Evolutionary conservation across 2,888 invertebrate genomes (phyloP), one percentile per base, ranked within the genome.

Genomic region (Himalopsyche tibetana): DNA sequence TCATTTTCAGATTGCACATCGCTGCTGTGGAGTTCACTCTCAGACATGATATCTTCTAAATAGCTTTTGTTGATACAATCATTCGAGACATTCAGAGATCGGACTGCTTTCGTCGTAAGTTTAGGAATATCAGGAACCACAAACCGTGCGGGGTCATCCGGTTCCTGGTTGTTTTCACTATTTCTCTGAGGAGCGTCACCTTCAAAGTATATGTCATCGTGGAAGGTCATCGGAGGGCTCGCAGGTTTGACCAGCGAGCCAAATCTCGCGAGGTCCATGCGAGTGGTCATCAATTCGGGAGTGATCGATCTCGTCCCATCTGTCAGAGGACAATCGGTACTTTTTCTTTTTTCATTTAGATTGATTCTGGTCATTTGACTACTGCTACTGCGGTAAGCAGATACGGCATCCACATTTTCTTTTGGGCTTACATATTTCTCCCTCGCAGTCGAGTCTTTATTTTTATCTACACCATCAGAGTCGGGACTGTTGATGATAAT

Each of bases 21-120:
- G 17, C 87, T 88, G 81, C 88, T 88, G 69, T 88, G 87, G n/a
- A 85, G 56, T 45, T 88, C 88, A 40, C 88, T 88, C 45, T 88
- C 88, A 8, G 88, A 88, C 17, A 88, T 84, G 17, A 88, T 88
- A 28, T 88, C 88, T 82, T 88, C 88, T 9, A 88, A 55, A 80
- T 63, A 63, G 19, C 85, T 74, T 55, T 82, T 84, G 19, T 84
- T 83, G 4, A 85, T 38, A 5, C 82, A 55, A 36, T 85, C 86
- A 17, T 84, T 84, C 4, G 80, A 8, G 15, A 8, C 19, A 28
- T 45, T 51, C 12, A 38, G 5, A 1, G 80, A 63, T 28, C 63
- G 15, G 17, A 69, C 12, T 0, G 69, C 69, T 17, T 40, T 12
- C 56, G 55, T 82, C n/a, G 84, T 83, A 5, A 63, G 80, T 81